Evolutionary conservation across 2,797 vertebrate species (phyloP), one percentile per base, ranked within the genome.

Genomic region (Cyclura pinguis): DNA sequence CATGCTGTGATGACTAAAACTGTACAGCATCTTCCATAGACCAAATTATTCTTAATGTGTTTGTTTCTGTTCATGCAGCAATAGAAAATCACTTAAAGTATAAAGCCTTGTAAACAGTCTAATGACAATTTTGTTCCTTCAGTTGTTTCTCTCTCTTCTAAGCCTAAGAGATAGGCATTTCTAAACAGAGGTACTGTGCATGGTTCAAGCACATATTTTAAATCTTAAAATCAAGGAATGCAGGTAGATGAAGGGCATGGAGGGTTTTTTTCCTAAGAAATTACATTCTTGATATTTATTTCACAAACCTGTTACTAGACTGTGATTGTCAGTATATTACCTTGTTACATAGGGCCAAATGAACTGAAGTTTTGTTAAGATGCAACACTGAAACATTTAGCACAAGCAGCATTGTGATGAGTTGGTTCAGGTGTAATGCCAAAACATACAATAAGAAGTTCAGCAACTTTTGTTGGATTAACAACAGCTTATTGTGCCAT

Each of bases 301-400:
- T 93, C 96, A 96, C 96, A 97, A 96, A 96, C 95, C 94, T 96
- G 93, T 95, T 97, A 95, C 94, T 94, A 88, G 80, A 97, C 96
- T 97, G 95, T 96, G 97, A 97, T 97, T 97, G 97, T 97, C 97
- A 97, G 96, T 96, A 95, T 96, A 95, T 96, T 96, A 96, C 94
- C 86, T 0, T 96, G 95, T 95, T 96, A 94, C 90, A 84, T 92
- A 96, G 96, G 96, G 96, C 94, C 96, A 93, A 93, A 92, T 50
- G 0, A 96, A 91, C 90, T 97, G 93, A 95, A 95, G 95, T 96
- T 93, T 94, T 92, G 91, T 83, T 86, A 91, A 0, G 90, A 67
- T 95, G 95, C 92, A 96, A 94, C 80, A 92, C 95, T 94, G 90
- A 91, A 93, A 93, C 95, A 94, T 92, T 91, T 95, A 93, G 80